Percentiles rank a stretch among this genome's conserved stretches.
Conservation (phyloP, 2,113 vertebrate genomes). For the Hippotragus niger region DNA sequence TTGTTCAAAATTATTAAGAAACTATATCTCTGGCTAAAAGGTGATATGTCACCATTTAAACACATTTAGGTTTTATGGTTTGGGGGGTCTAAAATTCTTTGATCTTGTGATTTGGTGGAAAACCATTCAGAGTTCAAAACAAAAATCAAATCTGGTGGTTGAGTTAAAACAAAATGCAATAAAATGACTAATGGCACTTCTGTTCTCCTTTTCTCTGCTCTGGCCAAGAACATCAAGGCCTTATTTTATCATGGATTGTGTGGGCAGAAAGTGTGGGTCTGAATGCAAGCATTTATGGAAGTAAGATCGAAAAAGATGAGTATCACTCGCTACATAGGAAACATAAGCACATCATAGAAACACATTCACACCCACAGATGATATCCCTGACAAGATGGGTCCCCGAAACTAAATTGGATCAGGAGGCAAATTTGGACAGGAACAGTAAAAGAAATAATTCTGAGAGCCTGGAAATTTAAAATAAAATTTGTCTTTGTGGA, state of each 20-base stretch:
- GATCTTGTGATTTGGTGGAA: neutral
- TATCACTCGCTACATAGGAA: neutral
- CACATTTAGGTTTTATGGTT: neutral
- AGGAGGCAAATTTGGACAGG: neutral
- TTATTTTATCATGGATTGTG: neutral
- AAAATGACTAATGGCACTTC: neutral
- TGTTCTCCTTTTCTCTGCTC: neutral
- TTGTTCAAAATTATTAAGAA: slow-evolving; percentile 5
- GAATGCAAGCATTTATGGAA: neutral
- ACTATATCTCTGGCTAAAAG: neutral
- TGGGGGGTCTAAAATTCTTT: neutral
- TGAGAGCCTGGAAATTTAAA: neutral
- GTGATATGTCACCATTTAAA: neutral
- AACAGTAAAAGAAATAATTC: neutral
- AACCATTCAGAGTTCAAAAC: neutral
- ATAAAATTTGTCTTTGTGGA: neutral
- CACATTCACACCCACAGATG: neutral
- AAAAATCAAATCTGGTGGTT: neutral
- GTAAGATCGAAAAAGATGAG: neutral
- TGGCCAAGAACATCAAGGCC: neutral
- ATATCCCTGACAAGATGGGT: neutral
- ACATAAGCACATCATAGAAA: neutral
- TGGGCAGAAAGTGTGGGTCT: neutral
- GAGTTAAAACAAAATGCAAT: neutral
- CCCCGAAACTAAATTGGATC: neutral